Conservation (phyloP, 2,113 vertebrate genomes). For the Sciurus niger region DNA sequence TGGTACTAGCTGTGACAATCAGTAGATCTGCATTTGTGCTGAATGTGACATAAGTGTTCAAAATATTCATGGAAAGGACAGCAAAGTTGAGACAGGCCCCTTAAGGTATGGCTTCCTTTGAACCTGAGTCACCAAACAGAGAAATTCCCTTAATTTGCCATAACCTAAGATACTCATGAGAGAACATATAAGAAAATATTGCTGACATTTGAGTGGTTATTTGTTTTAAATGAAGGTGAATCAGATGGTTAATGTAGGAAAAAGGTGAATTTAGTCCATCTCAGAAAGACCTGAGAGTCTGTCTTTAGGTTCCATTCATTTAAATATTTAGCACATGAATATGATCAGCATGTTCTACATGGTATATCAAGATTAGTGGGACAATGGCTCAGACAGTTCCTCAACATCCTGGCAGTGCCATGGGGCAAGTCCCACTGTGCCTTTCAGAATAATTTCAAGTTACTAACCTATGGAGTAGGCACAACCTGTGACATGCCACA, state of each 20-base stretch:
- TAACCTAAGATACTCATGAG: background rate
- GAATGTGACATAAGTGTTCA: slow-evolving; percentile 16
- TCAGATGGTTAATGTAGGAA: background rate
- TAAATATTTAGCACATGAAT: slow-evolving; percentile 53
- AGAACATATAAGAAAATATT: slow-evolving; percentile 41
- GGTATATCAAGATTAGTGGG: background rate
- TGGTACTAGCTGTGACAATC: background rate
- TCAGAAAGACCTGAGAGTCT: background rate
- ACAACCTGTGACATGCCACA: slow-evolving; percentile 52
- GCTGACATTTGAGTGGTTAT: background rate
- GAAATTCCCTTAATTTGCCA: slow-evolving; percentile 11
- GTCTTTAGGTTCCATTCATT: slow-evolving; percentile 29
- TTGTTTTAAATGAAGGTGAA: slow-evolving; percentile 44
- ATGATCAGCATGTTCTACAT: background rate
- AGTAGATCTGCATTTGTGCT: background rate
- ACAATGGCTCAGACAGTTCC: slow-evolving; percentile 22
- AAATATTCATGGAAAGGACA: slow-evolving; percentile 7
- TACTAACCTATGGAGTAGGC: slow-evolving; percentile 45
- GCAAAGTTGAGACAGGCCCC: background rate
- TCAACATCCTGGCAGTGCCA: background rate
- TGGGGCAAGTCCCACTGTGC: slow-evolving; percentile 14
- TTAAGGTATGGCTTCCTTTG: background rate
- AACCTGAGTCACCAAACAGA: background rate
- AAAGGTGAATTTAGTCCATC: slow-evolving; percentile 20
- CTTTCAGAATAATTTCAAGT: slow-evolving; percentile 66